A percentile compares a stretch with the other conserved stretches of the same genome.
Conservation (phyloP, 64 coral and sea anemone species). For the Acropora yongei region DNA sequence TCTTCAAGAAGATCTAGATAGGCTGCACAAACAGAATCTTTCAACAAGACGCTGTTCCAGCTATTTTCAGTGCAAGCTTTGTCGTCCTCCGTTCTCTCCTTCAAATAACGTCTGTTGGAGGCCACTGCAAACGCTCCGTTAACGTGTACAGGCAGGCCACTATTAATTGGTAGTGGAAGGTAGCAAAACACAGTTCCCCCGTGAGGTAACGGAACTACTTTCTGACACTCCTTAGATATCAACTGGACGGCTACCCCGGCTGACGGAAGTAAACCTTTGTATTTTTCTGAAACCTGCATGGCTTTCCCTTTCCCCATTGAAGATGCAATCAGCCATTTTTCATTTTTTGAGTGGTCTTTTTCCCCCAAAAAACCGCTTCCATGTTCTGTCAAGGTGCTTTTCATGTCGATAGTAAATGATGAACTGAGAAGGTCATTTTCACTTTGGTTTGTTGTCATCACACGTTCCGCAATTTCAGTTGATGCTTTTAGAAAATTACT, state of each 20-base stretch:
- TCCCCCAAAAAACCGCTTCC: neutral
- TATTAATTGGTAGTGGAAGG: constrained; percentile 74
- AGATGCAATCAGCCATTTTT: constrained; percentile 75
- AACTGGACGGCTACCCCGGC: constrained; percentile 71
- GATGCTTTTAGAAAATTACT: constrained; percentile 78
- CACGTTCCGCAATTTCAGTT: constrained; percentile 2
- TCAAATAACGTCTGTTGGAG: constrained; percentile 73
- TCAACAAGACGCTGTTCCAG: constrained; percentile 83
- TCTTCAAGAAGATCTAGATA: constrained; percentile 73
- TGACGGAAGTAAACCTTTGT: constrained; percentile 65
- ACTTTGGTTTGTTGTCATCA: too few species aligned
- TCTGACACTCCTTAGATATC: neutral
- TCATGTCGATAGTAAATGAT: neutral
- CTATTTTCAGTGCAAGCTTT: constrained; percentile 64
- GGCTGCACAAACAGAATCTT: constrained; percentile 62
- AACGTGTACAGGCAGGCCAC: constrained; percentile 83
- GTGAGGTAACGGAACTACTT: constrained; percentile 41
- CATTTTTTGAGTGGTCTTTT: neutral
- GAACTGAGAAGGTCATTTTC: neutral
- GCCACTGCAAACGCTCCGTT: constrained; percentile 83
- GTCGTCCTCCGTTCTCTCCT: constrained; percentile 79
- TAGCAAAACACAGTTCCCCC: constrained; percentile 74
- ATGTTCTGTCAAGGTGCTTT: neutral
- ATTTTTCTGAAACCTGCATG: constrained; percentile 28
- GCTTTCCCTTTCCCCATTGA: constrained; percentile 50